Evolutionary conservation across 2,797 vertebrate genomes (phyloP).

Genomic region (Poeciliopsis paucimaculata): DNA sequence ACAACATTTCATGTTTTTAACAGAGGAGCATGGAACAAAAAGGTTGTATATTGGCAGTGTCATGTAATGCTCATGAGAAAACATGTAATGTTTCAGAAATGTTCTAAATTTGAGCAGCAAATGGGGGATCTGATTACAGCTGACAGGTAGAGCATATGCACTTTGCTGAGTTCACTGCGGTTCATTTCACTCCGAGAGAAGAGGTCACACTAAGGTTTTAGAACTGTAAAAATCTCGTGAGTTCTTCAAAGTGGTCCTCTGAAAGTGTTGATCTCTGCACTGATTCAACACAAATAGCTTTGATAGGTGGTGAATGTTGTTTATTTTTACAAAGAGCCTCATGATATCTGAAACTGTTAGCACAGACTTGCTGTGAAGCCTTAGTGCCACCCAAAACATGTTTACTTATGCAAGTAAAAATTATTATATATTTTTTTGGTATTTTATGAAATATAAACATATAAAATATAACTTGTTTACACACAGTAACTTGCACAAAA

Average conservation of each 20-base stretch:
- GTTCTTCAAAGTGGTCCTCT: conserved; percentile 23
- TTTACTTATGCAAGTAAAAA: conserved; percentile 1
- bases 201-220: conserved; percentile 15
- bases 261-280: conserved; percentile 24
- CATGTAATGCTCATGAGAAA: conserved; percentile 5
- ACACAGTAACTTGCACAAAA: neutral
- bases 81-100: conserved; percentile 19
- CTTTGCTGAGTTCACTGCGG: conserved; percentile 1
- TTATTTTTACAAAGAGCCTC: neutral
- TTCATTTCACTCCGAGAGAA: conserved; percentile 28
- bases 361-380: neutral
- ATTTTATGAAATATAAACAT: conserved; percentile 1
- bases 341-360: neutral
- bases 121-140: conserved; percentile 35
- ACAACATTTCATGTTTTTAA: conserved; percentile 18
- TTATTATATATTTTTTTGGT: neutral
- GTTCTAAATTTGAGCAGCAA: neutral
- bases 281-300: conserved; percentile 15
- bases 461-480: neutral
- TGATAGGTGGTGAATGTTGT: neutral
- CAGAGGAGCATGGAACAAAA: conserved; percentile 5
- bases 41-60: conserved; percentile 4
- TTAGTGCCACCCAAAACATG: neutral
- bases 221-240: conserved; percentile 41
- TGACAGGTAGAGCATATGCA: conserved; percentile 11